Evolutionary conservation across 2,888 invertebrate species (phyloP).

Genomic region (Kryphioiulus occultus): DNA sequence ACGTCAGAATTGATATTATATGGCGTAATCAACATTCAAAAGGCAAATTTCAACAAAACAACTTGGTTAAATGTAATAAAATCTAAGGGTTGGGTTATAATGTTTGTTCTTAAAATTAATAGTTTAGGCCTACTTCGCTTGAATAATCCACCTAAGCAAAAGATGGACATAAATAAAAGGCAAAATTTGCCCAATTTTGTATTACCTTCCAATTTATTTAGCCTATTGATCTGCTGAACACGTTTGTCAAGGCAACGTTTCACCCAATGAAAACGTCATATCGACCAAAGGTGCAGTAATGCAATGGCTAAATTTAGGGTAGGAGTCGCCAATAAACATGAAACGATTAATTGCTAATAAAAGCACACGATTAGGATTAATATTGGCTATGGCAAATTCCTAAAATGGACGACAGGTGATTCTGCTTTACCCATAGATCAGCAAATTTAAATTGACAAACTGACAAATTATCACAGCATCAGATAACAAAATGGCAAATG

Average conservation of each 20-base stretch:
- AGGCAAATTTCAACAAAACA: background rate
- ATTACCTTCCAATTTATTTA: background rate
- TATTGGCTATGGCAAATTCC: background rate
- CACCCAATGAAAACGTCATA: conserved; percentile 8
- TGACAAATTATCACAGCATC: too few relatives aligned
- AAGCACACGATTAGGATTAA: background rate
- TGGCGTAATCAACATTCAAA: background rate
- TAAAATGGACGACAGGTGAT: too few relatives aligned
- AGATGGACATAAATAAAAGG: too few relatives aligned
- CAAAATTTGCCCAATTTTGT: background rate
- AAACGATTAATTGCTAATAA: background rate
- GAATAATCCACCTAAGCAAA: too few relatives aligned
- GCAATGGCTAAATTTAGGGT: background rate
- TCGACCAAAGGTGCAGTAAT: background rate
- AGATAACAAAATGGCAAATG: too few relatives aligned
- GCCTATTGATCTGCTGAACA: background rate
- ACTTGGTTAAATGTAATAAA: too few relatives aligned
- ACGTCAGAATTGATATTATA: background rate
- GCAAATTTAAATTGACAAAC: too few relatives aligned
- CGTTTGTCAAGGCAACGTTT: conserved; percentile 22
- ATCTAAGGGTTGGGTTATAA: background rate
- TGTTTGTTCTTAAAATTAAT: background rate
- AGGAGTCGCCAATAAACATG: background rate
- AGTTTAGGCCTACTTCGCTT: too few relatives aligned
- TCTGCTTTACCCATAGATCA: too few relatives aligned